Evolutionary conservation across 1,140 invertebrate species (phyloP), one percentile per base, ranked within the genome.

Genomic region (Patella vulgata): DNA sequence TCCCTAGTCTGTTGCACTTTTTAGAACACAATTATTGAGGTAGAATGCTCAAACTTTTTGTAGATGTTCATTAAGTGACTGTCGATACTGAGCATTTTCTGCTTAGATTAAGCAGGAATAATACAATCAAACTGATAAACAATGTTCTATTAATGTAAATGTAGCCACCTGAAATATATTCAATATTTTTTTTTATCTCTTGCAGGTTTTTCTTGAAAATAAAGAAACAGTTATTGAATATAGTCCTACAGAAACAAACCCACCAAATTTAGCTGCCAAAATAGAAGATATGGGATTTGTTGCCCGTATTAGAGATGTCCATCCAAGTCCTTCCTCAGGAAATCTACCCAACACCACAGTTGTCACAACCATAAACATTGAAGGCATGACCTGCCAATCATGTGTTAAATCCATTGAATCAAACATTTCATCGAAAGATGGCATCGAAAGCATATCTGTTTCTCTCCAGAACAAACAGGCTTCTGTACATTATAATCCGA

Each of bases 391-490:
- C 4, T 84, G 82, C 65, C 70, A 80, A 63, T 84, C 82, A 11
- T 85, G 83, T 71, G 85, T 85, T 0, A 66, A 66, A 39, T 81
- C 68, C 39, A 85, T 85, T 56, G 81, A 85, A 75, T 59, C 56
- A 23, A 75, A 63, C 19, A 70, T 78, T 6, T 62, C 66, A 2
- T 54, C 59, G 53, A 56, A 68, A 31, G 39, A 65, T 31, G 84
- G 84, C 2, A 70, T 85, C 17, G 23, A 73, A 11, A 68, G 61
- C 39, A 77, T 84, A 31, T 65, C 62, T 75, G 92, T 94, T 53
- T 85, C 63, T 46, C 63, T 84, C 11, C 66, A 74, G n/a, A 66
- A 81, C 23, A 73, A 78, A 52, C 47, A 77, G 58, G 81, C 76
- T 2, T 57, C 42, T 33, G 68, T 82, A n/a, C 51, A 66, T 9